A percentile compares a stretch with the other conserved stretches of the same genome.
These are phyloP conservation scores for Drosophila hamatofila DNA, from an alignment of 2,888 invertebrate species.

Conservation along the genomic window DNA sequence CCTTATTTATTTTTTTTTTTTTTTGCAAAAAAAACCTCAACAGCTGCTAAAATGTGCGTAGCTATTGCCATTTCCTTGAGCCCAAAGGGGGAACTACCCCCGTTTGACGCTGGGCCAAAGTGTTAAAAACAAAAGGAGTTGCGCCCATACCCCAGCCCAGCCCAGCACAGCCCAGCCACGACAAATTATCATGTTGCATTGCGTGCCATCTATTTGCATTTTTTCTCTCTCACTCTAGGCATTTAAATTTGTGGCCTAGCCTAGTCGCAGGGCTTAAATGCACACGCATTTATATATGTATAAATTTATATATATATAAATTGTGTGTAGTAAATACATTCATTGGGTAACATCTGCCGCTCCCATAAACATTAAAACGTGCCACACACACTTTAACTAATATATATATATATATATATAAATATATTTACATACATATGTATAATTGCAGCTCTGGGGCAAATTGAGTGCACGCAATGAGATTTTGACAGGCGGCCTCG, in stretches of 20 bases:
- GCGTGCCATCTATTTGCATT: conserved; percentile 67
- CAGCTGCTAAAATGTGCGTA: conserved; percentile 81
- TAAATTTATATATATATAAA: conserved; percentile 5
- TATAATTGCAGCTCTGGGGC: conserved; percentile 62
- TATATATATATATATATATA: conserved; percentile 30
- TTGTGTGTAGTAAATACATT: conserved; percentile 23
- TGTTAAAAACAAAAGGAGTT: conserved; percentile 79
- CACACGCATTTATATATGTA: conserved; percentile 5
- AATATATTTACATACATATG: neutral
- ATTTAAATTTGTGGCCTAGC: conserved; percentile 59
- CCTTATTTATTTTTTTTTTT: no score
- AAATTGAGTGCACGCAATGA: conserved; percentile 62
- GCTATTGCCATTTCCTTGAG: conserved; percentile 61
- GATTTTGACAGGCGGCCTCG: conserved; percentile 62
- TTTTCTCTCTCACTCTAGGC: conserved; percentile 45
- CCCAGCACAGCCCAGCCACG: conserved; percentile 3
- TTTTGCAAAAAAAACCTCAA: conserved; percentile 62
- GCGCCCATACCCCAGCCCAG: conserved; percentile 15
- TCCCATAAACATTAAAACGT: conserved; percentile 30
- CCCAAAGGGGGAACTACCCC: conserved; percentile 53
- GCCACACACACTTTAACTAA: conserved; percentile 48
- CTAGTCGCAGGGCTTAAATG: conserved; percentile 37
- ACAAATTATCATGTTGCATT: conserved; percentile 72
- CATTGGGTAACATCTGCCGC: conserved; percentile 70
- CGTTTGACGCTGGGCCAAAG: conserved; percentile 56